Evolutionary conservation across 2,888 invertebrate genomes (phyloP), one percentile per base, ranked within the genome.

Genomic region (Maniola hyperantus): DNA sequence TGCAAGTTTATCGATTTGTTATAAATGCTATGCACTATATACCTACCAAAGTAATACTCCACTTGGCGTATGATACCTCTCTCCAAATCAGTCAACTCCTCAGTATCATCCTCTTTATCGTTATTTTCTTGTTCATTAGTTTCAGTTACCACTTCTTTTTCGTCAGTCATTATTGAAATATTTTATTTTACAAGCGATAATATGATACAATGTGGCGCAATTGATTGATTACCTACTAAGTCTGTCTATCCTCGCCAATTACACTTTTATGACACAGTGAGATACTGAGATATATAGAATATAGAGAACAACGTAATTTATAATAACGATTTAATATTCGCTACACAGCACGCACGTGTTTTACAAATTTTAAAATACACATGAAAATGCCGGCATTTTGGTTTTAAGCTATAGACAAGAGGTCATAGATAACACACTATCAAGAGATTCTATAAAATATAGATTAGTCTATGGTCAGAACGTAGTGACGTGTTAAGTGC

Each of bases 41-140:
- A 83, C 87, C 79, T 76, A 93, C 93, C 89, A 73, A 94, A 95
- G 80, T 95, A 95, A 79, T 94, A 94, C 78, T 94, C 94, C 7
- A 96, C 90, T 85, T 96, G 96, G 6, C 94, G 93, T 72, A 96
- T 94, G 55, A 96, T 95, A 65, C 93, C 93, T 62, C 84, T 86
- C 66, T 96, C 95, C 63, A 95, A 76, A 13, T 91, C 89, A 1
- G 80, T 74, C 60, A 79, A 78, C 20, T 82, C 81, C 48, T 81
- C 80, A 1, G 70, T 34, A 69, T 76, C 78, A 64, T 77, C 62
- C 36, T 70, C 68, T 48, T 55, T 55, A 8, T 72, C 68, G 13
- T 67, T 71, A 7, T 39, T 76, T 48, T 82, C 82, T n/a, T 75
- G 73, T 42, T 71, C 76, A 62, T 81, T 83, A 67, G 83, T 70